Conservation (phyloP, 2,797 vertebrate species). For the Choloepus didactylus region DNA sequence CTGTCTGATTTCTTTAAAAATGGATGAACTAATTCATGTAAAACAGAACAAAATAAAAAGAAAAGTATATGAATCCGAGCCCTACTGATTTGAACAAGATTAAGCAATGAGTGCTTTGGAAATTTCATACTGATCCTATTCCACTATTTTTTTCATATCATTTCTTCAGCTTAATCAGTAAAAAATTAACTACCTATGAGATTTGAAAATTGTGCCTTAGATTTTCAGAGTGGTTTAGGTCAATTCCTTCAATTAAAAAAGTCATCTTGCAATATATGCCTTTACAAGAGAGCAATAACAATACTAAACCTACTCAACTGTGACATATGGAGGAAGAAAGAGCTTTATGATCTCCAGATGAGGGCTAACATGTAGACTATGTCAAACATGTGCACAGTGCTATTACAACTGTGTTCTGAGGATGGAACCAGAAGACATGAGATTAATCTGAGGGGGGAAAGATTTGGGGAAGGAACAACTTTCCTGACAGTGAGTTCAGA, state of each 20-base stretch:
- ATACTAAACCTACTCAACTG: background rate
- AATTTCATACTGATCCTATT: background rate
- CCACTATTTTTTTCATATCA: background rate
- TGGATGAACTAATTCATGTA: constrained; percentile 2
- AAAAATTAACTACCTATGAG: background rate
- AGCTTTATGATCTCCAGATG: background rate
- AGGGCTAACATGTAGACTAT: background rate
- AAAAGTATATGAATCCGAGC: background rate
- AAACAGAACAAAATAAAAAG: constrained; percentile 24
- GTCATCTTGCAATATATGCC: background rate
- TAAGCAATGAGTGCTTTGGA: background rate
- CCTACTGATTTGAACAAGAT: background rate
- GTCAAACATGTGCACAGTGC: background rate
- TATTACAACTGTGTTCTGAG: background rate
- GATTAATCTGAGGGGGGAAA: background rate
- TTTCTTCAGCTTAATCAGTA: background rate
- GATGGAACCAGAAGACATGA: background rate
- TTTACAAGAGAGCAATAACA: background rate
- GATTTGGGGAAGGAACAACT: background rate
- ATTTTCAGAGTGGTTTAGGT: background rate
- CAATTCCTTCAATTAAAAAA: constrained; percentile 10
- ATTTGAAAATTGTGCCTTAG: background rate
- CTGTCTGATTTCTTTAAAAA: background rate
- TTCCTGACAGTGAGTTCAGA: background rate
- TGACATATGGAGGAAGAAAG: background rate